phyloP scores from a whole-genome alignment of 2,888 invertebrate species.

The Brenthis daphne region DNA sequence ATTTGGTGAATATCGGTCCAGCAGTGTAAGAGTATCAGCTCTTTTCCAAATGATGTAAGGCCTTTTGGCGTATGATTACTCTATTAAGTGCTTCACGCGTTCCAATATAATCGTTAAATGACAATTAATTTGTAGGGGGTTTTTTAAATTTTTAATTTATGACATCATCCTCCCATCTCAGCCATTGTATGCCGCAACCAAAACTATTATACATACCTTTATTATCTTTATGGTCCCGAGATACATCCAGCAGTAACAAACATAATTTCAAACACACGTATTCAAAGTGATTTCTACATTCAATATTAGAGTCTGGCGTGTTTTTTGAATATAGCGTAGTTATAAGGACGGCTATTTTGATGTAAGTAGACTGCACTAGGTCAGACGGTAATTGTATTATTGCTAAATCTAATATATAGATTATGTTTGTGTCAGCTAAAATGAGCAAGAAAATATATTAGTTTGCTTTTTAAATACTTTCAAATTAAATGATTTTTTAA shows the following conservation, averaged over 20 bases:
- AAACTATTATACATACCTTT: conserved; percentile 51
- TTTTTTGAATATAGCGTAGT: conserved; percentile 63
- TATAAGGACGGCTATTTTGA: conserved; percentile 63
- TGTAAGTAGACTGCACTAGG: conserved; percentile 55
- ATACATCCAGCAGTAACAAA: conserved; percentile 59
- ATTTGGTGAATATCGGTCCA: too few relatives aligned
- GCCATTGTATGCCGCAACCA: too few relatives aligned
- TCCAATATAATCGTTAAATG: too few relatives aligned
- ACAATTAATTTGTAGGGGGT: too few relatives aligned
- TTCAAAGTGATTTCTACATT: conserved; percentile 54
- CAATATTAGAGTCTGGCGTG: conserved; percentile 42
- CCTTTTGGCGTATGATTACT: too few relatives aligned
- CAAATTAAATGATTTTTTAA: not conserved
- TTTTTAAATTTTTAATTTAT: too few relatives aligned
- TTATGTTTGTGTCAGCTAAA: conserved; percentile 59
- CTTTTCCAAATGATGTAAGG: too few relatives aligned
- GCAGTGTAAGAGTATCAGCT: too few relatives aligned
- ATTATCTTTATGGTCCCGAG: conserved; percentile 61
- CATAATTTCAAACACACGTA: conserved; percentile 65
- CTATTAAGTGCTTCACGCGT: too few relatives aligned
- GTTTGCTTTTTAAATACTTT: not conserved
- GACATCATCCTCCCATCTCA: too few relatives aligned
- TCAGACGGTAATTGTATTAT: conserved; percentile 54
- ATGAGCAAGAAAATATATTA: not conserved
- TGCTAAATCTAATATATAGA: conserved; percentile 65